Evolutionary conservation across 2,797 vertebrate species (phyloP), one percentile per base, ranked within the genome.

Genomic region (Melanotaenia trifasciata): DNA sequence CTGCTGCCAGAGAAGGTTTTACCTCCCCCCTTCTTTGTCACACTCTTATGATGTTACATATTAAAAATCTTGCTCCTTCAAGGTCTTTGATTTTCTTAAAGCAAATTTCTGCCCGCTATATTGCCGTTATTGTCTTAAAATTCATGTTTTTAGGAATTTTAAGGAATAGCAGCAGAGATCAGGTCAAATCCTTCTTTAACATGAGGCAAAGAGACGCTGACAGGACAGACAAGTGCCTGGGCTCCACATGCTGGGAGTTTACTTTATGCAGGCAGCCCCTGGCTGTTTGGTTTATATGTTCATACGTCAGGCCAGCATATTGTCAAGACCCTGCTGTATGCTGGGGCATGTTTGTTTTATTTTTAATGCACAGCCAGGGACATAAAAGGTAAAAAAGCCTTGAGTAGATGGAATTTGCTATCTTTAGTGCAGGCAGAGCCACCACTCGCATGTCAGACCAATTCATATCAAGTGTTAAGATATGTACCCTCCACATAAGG

Each of bases 351-450:
- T 94, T 92, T 92, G 91, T 88, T 92, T 93, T 93, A 93, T 94
- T 93, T 94, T 90, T 89, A 90, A 93, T 91, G 84, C 83, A 67
- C 60, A 45, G 74, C 56, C 75, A 90, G 68, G 92, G 92, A 94
- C 92, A 92, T 93, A 94, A 90, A 94, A 90, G 92, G 93, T 90
- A 92, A 92, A 90, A 88, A 89, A 84, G 79, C 70, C 75, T 86
- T 20, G 78, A 80, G 79, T 72, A 79, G 35, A 72, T 79, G 88
- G 92, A 93, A 90, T 90, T 87, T 81, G 81, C 91, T 94, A 94
- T 94, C 90, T 94, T 92, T 94, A 94, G 92, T 88, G 67, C 81
- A 82, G 86, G 81, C 90, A 89, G 87, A 90, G 89, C 87, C 77
- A 88, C 83, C 80, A 75, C 83, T 88, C 45, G 59, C 84, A 85